Evolutionary conservation across 2,797 vertebrate genomes (phyloP).

Genomic region (Austrolebias charrua): DNA sequence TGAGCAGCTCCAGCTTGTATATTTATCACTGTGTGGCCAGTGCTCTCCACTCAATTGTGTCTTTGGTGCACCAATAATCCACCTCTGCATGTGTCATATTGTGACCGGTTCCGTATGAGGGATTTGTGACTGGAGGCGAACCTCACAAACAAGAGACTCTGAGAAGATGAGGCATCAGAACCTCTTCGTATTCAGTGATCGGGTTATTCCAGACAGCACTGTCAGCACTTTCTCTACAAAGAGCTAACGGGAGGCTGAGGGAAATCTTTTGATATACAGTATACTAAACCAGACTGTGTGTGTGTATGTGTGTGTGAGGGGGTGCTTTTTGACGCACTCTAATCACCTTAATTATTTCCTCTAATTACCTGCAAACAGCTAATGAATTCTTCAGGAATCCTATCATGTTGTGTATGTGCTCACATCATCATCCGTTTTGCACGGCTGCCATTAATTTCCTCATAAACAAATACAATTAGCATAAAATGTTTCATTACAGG

Average conservation of each 20-base stretch:
- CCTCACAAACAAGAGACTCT: slow-evolving; percentile 47
- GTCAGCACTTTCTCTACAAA: slow-evolving; percentile 89
- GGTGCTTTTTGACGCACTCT: slow-evolving; percentile 80
- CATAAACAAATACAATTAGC: slow-evolving; percentile 99
- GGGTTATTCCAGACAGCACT: slow-evolving; percentile 72
- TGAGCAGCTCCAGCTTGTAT: slow-evolving; percentile 61
- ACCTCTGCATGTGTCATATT: slow-evolving; percentile 74
- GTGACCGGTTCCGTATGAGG: slow-evolving; percentile 53
- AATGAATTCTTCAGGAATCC: slow-evolving; percentile 99
- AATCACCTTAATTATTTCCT: slow-evolving; percentile 99
- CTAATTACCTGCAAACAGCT: slow-evolving; percentile 99
- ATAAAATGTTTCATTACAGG: slow-evolving; percentile 98
- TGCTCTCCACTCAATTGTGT: slow-evolving; percentile 62
- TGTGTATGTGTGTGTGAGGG: slow-evolving; percentile 17
- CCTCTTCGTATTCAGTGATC: slow-evolving; percentile 62
- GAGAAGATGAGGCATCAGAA: slow-evolving; percentile 64
- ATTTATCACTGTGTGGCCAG: slow-evolving; percentile 72
- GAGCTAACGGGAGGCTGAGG: slow-evolving; percentile 76
- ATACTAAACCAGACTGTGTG: slow-evolving; percentile 26
- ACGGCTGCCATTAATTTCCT: slow-evolving; percentile 98
- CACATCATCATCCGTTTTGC: slow-evolving; percentile 98
- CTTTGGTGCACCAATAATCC: slow-evolving; percentile 69
- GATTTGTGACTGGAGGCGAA: slow-evolving; percentile 72
- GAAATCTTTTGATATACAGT: slow-evolving; percentile 86
- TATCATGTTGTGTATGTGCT: slow-evolving; percentile 97